Evolutionary conservation across 2,797 vertebrate species (phyloP).

Genomic region (Malurus splendens): DNA sequence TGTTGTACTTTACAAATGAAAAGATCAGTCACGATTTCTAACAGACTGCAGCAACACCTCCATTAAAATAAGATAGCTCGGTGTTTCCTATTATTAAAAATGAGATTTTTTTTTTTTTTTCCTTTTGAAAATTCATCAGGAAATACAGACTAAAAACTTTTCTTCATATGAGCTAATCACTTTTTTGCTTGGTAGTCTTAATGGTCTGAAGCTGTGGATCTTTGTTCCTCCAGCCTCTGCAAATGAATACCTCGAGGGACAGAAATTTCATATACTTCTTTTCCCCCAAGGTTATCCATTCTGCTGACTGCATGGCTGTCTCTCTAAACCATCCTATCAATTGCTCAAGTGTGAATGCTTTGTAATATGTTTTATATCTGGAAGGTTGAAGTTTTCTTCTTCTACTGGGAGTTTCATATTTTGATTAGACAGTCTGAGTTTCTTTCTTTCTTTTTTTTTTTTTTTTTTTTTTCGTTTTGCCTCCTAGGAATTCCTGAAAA

Average conservation of each 20-base stretch:
- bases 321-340: conserved; percentile 28
- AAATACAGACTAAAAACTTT: background rate
- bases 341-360: conserved; percentile 43
- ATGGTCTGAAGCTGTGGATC: background rate
- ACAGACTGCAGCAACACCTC: background rate
- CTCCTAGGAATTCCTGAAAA: background rate
- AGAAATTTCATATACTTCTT: conserved; percentile 29
- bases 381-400: conserved; percentile 38
- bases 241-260: conserved; percentile 13
- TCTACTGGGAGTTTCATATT: conserved; percentile 36
- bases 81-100: background rate
- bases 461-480: background rate
- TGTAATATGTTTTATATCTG: conserved; percentile 49
- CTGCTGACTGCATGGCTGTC: conserved; percentile 30
- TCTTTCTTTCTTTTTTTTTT: background rate
- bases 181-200: background rate
- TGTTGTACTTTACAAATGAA: background rate
- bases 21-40: background rate
- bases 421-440: conserved; percentile 1
- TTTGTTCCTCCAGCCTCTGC: background rate
- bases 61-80: background rate
- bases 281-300: background rate
- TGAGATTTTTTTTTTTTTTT: background rate
- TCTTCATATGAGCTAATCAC: background rate
- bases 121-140: background rate